Conservation (phyloP, 2,888 invertebrate genomes). For the Pediacus dermestoides region DNA sequence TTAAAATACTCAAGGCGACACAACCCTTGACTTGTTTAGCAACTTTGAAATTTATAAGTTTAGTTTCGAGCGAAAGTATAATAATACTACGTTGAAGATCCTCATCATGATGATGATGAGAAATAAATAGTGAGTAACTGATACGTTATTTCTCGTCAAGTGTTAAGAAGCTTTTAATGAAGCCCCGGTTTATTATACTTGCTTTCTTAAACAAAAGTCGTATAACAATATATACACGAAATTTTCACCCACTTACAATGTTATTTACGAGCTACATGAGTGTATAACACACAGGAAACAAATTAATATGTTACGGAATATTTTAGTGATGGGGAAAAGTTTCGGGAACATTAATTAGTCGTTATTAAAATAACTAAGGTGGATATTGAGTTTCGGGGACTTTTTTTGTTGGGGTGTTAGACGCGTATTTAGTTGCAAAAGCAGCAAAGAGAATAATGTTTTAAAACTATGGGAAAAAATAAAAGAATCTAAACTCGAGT, state of each 20-base stretch:
- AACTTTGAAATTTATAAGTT: no score
- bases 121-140: constrained; percentile 24
- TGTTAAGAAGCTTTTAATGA: constrained; percentile 42
- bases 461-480: no score
- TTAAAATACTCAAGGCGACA: no score
- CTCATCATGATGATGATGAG: no score
- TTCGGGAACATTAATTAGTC: constrained; percentile 29
- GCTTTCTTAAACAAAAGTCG: constrained; percentile 18
- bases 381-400: constrained; percentile 29
- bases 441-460: no score
- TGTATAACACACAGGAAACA: constrained; percentile 23
- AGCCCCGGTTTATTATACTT: constrained; percentile 26
- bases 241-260: constrained; percentile 25
- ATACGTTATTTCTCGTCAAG: constrained; percentile 37
- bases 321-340: constrained; percentile 29
- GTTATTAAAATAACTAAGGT: constrained; percentile 30
- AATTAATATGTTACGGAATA: constrained; percentile 32
- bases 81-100: no score
- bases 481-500: no score
- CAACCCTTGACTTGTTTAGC: no score
- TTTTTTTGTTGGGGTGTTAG: no score
- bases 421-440: no score
- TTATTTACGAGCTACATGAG: constrained; percentile 29
- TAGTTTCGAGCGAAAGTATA: no score
- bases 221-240: constrained; percentile 19